These are phyloP conservation scores for Habroteleia sp. DNA, from an alignment of 2,888 invertebrate genomes.

Conservation along the genomic window DNA sequence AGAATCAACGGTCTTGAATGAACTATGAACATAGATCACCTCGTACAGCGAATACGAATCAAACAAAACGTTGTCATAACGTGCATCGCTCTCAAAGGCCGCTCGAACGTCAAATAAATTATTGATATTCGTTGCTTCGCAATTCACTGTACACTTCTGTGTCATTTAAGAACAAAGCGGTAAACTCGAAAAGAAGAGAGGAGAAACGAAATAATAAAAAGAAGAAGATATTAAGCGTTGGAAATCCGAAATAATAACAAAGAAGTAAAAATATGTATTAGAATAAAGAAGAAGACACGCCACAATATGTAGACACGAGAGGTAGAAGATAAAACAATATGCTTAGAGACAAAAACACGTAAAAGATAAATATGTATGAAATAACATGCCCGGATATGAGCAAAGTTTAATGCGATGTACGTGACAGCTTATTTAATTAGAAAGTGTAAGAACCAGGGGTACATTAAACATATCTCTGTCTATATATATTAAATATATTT, in stretches of 20 bases:
- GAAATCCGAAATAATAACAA: constrained; percentile 4
- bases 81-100: constrained; percentile 2
- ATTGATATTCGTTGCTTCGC: constrained; percentile 28
- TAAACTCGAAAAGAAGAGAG: constrained; percentile 2
- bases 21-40: constrained; percentile 22
- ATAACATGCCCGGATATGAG: constrained; percentile 37
- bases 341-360: constrained; percentile 33
- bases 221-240: constrained; percentile 6
- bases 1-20: constrained; percentile 24
- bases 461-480: too few species aligned
- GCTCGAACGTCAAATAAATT: constrained; percentile 15
- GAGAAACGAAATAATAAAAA: constrained; percentile 6
- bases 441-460: constrained; percentile 20
- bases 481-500: constrained; percentile 1
- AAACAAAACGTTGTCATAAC: constrained; percentile 18
- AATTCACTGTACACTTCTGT: constrained; percentile 29
- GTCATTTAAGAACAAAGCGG: constrained; percentile 20
- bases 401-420: constrained; percentile 37
- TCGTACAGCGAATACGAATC: constrained; percentile 39
- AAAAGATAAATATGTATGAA: constrained; percentile 33
- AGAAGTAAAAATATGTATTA: constrained; percentile 21
- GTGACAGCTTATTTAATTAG: constrained; percentile 37
- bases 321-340: constrained; percentile 35
- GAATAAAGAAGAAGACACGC: constrained; percentile 21
- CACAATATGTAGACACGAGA: constrained; percentile 30